Evolutionary conservation across 1,140 invertebrate species (phyloP).

Genomic region (Contarinia nasturtii): DNA sequence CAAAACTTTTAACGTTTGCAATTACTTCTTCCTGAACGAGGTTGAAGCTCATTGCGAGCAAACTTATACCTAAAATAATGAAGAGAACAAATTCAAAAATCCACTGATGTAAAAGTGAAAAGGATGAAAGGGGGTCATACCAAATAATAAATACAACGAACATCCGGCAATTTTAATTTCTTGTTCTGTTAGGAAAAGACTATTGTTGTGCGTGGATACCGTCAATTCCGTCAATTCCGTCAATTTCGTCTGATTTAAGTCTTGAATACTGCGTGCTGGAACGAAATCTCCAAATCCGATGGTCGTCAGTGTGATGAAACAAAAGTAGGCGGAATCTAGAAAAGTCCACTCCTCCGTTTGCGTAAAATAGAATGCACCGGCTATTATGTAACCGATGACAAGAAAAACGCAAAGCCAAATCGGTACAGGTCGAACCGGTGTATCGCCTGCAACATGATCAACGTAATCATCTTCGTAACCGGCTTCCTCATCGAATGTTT

Average conservation of each 20-base stretch:
- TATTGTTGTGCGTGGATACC: too few species aligned
- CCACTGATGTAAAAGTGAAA: too few species aligned
- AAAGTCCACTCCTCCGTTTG: conserved; percentile 78
- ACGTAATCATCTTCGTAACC: conserved; percentile 31
- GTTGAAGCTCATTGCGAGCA: conserved; percentile 97
- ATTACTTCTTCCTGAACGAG: conserved; percentile 85
- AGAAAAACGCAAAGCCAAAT: conserved; percentile 82
- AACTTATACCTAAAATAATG: too few species aligned
- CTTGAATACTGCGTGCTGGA: conserved; percentile 69
- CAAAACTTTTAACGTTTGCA: conserved; percentile 64
- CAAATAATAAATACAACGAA: conserved; percentile 77
- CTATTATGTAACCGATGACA: conserved; percentile 74
- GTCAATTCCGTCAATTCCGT: too few species aligned
- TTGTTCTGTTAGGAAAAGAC: conserved; percentile 23
- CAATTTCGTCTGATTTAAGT: conserved; percentile 42
- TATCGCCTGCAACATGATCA: conserved; percentile 18
- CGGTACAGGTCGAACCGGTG: conserved; percentile 44
- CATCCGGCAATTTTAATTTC: conserved; percentile 75
- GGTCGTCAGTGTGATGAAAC: conserved; percentile 87
- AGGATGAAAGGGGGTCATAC: too few species aligned
- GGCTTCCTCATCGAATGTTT: conserved; percentile 22
- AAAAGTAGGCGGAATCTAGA: conserved; percentile 85
- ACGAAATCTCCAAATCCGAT: conserved; percentile 92
- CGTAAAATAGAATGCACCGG: conserved; percentile 68
- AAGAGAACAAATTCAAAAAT: too few species aligned